Evolutionary conservation across 2,797 vertebrate genomes (phyloP).

Genomic region (Microctenopoma stevenorrisi): DNA sequence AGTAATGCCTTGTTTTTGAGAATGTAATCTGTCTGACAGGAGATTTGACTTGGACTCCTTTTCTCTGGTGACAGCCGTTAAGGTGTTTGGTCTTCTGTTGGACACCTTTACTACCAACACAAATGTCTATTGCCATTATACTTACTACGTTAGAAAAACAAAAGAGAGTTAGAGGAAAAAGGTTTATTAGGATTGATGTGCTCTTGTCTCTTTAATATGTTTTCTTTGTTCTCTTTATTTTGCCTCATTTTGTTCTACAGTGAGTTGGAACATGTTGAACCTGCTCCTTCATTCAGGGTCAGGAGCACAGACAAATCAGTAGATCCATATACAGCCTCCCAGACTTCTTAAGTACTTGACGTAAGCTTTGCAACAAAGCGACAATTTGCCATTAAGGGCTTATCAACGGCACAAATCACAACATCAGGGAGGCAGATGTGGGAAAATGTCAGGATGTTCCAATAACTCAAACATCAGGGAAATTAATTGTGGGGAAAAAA

Average conservation of each 20-base stretch:
- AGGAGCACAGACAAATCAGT: constrained; percentile 22
- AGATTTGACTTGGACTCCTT: constrained; percentile 11
- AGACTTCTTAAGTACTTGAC: constrained; percentile 11
- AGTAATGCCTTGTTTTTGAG: constrained; percentile 28
- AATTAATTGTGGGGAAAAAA: constrained; percentile 37
- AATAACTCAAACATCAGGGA: constrained; percentile 6
- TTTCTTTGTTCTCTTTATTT: background rate
- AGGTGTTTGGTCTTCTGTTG: constrained; percentile 1
- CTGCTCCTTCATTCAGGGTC: background rate
- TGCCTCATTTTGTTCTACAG: background rate
- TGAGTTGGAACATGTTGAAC: constrained; percentile 15
- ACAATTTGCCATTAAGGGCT: constrained; percentile 9
- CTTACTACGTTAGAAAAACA: background rate
- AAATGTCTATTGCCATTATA: background rate
- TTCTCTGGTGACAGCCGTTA: background rate
- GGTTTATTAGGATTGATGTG: background rate
- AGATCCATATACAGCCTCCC: background rate
- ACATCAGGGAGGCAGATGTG: constrained; percentile 28
- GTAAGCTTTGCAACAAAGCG: constrained; percentile 20
- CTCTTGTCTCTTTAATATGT: background rate
- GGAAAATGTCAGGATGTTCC: constrained; percentile 19
- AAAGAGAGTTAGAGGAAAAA: background rate
- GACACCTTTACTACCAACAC: background rate
- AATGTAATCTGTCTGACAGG: constrained; percentile 26
- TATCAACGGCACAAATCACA: constrained; percentile 29